Base-by-base conservation (phyloP, 2,113 vertebrate genomes). In the Corythornis cristatus region DNA sequence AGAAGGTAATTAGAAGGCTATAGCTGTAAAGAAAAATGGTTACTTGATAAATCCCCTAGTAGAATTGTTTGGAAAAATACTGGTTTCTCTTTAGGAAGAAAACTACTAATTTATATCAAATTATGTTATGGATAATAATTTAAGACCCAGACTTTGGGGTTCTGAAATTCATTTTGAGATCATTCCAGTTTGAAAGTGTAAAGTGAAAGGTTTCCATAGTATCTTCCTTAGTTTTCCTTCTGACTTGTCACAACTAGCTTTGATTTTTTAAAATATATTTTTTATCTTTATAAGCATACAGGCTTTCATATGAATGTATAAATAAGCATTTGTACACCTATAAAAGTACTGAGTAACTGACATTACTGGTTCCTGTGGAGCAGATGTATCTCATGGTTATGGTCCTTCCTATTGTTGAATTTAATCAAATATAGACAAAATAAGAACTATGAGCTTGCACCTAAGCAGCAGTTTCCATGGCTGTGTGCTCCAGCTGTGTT, bases 11-110 rank as follows among this genome's bases (percentile, higher is more conserved):
- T 94, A 78, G 79, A 71, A 86, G 56, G 26, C 64, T 74, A 15
- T 15, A 58, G 64, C 68, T 90, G 43, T 15, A 78, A 88, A 64
- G 40, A 70, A 28, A 86, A 77, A 75, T 6, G 2, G 5, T 80
- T 66, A 33, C 64, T 86, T 83, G n/a, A 56, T 25, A 86, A 91
- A 89, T 79, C 60, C 26, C n/a, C 70, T 6, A 3, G 40, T 61
- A 53, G 25, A 65, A 12, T n/a, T 84, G 37, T 57, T 88, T 92
- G 88, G 90, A 92, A 96, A 94, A 96, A 58, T 74, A 90, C 91
- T 45, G 35, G 10, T 43, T 70, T 82, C 14, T 82, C 50, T 76
- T 66, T 42, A 57, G 58, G 48, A 77, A 40, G 26, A 61, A 86
- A 37, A 40, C 33, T 18, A 22, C 53, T 61, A 4, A 43, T 45